phyloP scores from a whole-genome alignment of 2,797 vertebrate genomes.

The Smutsia gigantea region DNA sequence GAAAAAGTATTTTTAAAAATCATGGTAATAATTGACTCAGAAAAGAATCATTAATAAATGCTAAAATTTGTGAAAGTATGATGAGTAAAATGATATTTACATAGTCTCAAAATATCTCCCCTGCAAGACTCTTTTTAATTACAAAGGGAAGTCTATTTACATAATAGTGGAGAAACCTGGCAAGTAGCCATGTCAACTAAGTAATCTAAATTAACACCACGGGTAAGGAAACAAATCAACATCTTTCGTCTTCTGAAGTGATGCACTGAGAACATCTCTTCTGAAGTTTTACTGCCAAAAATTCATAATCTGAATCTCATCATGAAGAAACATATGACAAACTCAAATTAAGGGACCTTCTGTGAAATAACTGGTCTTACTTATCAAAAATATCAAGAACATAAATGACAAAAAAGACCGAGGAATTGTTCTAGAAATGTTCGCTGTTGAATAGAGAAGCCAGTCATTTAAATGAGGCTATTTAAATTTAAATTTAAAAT shows the following conservation, averaged over 20 bases:
- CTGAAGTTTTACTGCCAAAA: not conserved
- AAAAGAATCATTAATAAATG: constrained; percentile 14
- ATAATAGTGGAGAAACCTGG: not conserved
- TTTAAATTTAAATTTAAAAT: not conserved
- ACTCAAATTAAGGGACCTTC: not conserved
- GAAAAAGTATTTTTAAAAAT: not conserved
- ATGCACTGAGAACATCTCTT: not conserved
- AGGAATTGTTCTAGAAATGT: not conserved
- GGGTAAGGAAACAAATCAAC: not conserved
- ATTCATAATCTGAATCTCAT: not conserved
- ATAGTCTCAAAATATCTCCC: not conserved
- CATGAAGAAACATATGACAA: not conserved
- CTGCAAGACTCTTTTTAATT: not conserved
- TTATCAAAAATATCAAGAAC: not conserved
- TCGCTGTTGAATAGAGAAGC: not conserved
- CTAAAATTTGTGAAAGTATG: not conserved
- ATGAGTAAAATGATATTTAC: constrained; percentile 20
- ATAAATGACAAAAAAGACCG: not conserved
- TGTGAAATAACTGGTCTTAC: not conserved
- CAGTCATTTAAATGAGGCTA: not conserved
- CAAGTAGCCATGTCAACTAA: not conserved
- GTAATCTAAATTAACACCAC: not conserved
- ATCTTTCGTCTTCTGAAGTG: not conserved
- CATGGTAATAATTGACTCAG: not conserved
- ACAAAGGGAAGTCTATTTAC: not conserved